Evolutionary conservation across 1,140 invertebrate species (phyloP), one percentile per base, ranked within the genome.

Genomic region (Teleopsis dalmanni): DNA sequence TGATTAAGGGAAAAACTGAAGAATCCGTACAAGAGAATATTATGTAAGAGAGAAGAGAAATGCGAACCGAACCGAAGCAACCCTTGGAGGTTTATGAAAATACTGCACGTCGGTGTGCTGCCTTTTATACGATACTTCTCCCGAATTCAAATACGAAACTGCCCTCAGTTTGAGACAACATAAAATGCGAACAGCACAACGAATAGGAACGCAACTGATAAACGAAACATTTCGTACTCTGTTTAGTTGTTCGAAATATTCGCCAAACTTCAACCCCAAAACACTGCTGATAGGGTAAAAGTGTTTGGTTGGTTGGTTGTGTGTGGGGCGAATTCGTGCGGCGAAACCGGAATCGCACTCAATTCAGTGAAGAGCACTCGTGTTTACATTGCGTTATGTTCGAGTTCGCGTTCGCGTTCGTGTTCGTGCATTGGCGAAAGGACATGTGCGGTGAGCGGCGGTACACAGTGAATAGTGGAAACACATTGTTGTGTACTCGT

Each of bases 41-140:
- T 69, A 65, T 69, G 64, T 66, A 69, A 69, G 65, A 69, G 65
- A 69, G 65, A 69, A 66, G 51, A 69, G 65, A 69, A 69, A 68
- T 69, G 65, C 65, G 65, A 69, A 69, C 65, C 65, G 65, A 69
- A 69, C 63, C 62, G 68, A 69, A 69, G 65, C 65, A 68, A 69
- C 65, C 67, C 65, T 69, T 69, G 63, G 64, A 69, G 68, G 65
- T 59, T 69, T 69, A 69, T 69, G 65, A 69, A 59, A 54, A 54
- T 38, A 33, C 27, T 21, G 45, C 19, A 31, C 21, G 34, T 21
- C 51, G 59, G 63, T 46, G 49, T 48, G 50, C 47, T 35, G 31
- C 36, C 53, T 56, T 64, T 69, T 69, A 69, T 69, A 69, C 63
- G 63, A 57, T n/a, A n/a, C n/a, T n/a, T n/a, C n/a, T n/a, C n/a